A percentile compares a stretch with the other conserved stretches of the same genome.
Evolutionary conservation across 1,140 invertebrate genomes (phyloP).

Genomic region (Caenorhabditis remanei): DNA sequence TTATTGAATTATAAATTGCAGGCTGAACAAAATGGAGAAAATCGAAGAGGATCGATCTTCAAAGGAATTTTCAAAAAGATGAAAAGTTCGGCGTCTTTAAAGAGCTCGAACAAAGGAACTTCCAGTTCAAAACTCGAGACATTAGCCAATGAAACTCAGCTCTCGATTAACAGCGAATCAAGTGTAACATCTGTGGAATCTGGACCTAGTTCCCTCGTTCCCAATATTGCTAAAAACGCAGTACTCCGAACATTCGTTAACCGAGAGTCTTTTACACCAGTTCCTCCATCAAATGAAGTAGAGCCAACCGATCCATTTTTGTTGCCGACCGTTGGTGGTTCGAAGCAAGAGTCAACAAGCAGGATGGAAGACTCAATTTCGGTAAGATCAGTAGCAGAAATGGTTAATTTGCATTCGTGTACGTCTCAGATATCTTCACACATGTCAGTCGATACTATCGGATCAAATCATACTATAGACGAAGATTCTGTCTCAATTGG

Average conservation of each 20-base stretch:
- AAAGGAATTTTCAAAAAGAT: background rate
- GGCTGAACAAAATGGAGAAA: background rate
- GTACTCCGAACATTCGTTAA: constrained; percentile 4
- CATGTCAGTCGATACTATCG: constrained; percentile 13
- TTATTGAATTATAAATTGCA: background rate
- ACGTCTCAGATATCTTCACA: background rate
- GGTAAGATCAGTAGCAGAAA: background rate
- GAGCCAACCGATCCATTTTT: background rate
- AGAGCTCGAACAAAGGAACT: background rate
- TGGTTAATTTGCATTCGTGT: background rate
- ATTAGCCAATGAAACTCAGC: background rate
- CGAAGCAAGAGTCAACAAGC: background rate
- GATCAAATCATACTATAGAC: constrained; percentile 14
- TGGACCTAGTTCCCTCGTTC: background rate
- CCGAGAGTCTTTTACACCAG: constrained; percentile 10
- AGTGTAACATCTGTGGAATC: constrained; percentile 27
- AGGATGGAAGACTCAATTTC: constrained; percentile 15
- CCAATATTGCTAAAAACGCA: background rate
- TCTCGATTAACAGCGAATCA: constrained; percentile 27
- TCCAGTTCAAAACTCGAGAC: background rate
- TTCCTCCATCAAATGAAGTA: background rate
- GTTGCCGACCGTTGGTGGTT: background rate
- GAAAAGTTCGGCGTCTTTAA: constrained; percentile 10
- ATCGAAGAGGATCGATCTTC: background rate
- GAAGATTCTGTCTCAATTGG: constrained; percentile 11